phyloP scores from a whole-genome alignment of 2,113 vertebrate genomes.

The Vulpes ferrilata region DNA sequence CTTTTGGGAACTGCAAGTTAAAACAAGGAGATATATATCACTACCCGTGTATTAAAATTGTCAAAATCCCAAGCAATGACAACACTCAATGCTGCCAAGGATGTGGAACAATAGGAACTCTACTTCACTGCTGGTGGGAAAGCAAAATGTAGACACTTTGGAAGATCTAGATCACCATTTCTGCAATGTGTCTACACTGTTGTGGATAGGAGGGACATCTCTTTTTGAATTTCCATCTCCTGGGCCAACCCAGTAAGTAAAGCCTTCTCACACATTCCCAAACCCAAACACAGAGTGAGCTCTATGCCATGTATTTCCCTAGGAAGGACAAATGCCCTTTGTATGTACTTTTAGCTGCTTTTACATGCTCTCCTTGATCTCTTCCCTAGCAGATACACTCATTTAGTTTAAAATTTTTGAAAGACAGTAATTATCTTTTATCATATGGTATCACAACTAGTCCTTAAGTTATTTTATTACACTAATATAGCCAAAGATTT shows the following conservation, averaged over 20 bases:
- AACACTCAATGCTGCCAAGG: background rate
- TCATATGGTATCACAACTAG: background rate
- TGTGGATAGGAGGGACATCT: fast-evolving
- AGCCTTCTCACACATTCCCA: background rate
- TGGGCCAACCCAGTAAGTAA: background rate
- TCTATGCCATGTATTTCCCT: background rate
- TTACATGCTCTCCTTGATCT: fast-evolving
- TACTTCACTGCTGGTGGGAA: background rate
- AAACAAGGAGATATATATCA: background rate
- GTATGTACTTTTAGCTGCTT: fast-evolving
- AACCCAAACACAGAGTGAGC: background rate
- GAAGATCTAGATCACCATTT: background rate
- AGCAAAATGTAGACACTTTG: background rate
- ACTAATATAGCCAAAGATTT: background rate
- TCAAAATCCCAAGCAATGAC: background rate
- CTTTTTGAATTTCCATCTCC: background rate
- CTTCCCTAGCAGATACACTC: background rate
- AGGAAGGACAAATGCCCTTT: background rate
- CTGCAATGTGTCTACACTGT: fast-evolving
- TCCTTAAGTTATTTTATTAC: background rate
- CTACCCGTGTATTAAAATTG: background rate
- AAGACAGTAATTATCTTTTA: background rate
- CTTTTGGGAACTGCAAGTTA: background rate
- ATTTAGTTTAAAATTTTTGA: background rate
- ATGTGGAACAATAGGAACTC: background rate